Conservation (phyloP, 2,888 invertebrate genomes). For the Macaria liturata region DNA sequence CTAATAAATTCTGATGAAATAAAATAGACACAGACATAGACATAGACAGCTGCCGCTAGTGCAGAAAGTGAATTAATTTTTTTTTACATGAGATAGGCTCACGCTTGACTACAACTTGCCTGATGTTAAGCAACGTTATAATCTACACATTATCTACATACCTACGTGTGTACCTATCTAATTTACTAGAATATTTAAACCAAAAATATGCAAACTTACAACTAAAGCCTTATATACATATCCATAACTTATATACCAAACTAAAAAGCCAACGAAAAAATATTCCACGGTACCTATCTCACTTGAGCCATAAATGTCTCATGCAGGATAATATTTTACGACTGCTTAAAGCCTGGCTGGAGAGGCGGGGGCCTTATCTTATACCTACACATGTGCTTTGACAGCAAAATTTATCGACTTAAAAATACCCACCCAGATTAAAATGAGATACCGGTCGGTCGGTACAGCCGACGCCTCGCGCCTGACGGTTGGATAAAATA, state of each 20-base stretch:
- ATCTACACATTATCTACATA: no score
- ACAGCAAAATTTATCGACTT: constrained; percentile 81
- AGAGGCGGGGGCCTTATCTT: constrained; percentile 74
- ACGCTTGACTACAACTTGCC: no score
- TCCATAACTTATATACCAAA: constrained; percentile 10
- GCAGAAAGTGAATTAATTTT: no score
- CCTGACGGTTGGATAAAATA: constrained; percentile 56
- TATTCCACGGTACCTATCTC: constrained; percentile 74
- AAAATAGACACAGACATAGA: no score
- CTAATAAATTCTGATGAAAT: no score
- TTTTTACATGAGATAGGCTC: no score
- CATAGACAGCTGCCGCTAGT: no score
- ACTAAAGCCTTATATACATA: neutral
- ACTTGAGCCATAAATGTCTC: constrained; percentile 74
- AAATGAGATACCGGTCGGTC: constrained; percentile 66
- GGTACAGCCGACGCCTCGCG: constrained; percentile 43
- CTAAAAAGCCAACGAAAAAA: constrained; percentile 45
- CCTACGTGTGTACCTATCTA: no score
- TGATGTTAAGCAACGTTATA: no score
- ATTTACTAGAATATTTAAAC: no score
- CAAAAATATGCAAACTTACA: no score
- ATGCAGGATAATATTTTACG: constrained; percentile 80
- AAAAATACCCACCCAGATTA: constrained; percentile 78
- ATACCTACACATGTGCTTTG: constrained; percentile 72
- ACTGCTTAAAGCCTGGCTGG: constrained; percentile 57